Conservation (phyloP, 2,888 invertebrate species). For the Nomada flava region DNA sequence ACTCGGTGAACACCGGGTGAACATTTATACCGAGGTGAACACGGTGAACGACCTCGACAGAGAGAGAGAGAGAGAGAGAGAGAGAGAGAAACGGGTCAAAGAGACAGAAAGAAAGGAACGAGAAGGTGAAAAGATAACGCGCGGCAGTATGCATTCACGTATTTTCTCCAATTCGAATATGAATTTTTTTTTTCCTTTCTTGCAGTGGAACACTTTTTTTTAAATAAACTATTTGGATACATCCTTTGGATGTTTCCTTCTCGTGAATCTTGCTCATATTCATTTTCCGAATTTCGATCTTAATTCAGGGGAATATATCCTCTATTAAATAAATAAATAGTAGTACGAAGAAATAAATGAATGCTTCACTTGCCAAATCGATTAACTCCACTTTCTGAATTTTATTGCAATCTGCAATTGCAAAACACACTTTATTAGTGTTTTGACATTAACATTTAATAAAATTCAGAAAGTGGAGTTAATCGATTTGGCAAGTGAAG, state of each 20-base stretch:
- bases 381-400: no score
- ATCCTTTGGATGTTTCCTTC: no score
- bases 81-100: background rate
- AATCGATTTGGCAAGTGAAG: no score
- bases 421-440: no score
- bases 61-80: background rate
- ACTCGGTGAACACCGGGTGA: background rate
- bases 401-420: no score
- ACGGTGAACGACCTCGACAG: constrained; percentile 13
- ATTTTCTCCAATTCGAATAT: background rate
- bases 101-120: constrained; percentile 10
- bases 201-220: constrained; percentile 2
- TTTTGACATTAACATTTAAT: no score
- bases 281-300: background rate
- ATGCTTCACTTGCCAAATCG: no score
- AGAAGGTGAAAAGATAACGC: constrained; percentile 4
- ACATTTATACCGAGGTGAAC: background rate
- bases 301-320: background rate
- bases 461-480: no score
- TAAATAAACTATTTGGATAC: background rate
- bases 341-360: no score
- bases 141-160: constrained; percentile 45
- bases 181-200: background rate
- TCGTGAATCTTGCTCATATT: no score
- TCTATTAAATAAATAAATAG: no score